Conservation (phyloP, 2,797 vertebrate genomes). For the Acrossocheilus wenchowensis region DNA sequence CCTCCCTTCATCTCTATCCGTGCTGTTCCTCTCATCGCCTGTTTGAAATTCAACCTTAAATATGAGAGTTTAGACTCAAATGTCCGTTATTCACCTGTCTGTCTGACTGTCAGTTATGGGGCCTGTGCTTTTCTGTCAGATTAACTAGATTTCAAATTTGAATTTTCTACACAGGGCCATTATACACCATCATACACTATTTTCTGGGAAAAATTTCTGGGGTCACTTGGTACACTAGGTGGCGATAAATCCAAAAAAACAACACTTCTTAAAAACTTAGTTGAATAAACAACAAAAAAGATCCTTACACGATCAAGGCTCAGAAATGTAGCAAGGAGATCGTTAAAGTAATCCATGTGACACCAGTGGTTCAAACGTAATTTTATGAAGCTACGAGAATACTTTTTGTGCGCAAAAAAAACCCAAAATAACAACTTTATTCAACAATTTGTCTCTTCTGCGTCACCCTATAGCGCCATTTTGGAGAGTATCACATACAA, state of each 20-base stretch:
- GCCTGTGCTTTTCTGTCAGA: neutral
- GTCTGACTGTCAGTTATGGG: neutral
- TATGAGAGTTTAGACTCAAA: neutral
- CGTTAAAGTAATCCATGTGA: too few relatives aligned
- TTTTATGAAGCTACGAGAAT: too few relatives aligned
- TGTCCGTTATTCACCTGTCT: constrained; percentile 27
- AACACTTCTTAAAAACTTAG: neutral
- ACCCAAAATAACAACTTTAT: too few relatives aligned
- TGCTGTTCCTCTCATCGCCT: neutral
- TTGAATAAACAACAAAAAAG: neutral
- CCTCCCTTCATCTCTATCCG: constrained; percentile 3
- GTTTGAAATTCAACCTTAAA: constrained; percentile 34
- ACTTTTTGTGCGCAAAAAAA: too few relatives aligned
- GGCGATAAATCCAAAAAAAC: neutral
- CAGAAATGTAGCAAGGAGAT: too few relatives aligned
- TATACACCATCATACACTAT: neutral
- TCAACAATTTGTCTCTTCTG: too few relatives aligned
- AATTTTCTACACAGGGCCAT: neutral
- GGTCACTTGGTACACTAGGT: neutral
- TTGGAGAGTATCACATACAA: too few relatives aligned
- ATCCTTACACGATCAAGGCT: too few relatives aligned
- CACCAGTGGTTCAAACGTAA: too few relatives aligned
- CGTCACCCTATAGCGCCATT: too few relatives aligned
- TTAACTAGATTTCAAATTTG: neutral
- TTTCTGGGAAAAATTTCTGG: neutral